Percentiles rank a stretch among this genome's conserved stretches.
Conservation (phyloP, 2,888 invertebrate genomes). For the Calliscelio sp. region DNA sequence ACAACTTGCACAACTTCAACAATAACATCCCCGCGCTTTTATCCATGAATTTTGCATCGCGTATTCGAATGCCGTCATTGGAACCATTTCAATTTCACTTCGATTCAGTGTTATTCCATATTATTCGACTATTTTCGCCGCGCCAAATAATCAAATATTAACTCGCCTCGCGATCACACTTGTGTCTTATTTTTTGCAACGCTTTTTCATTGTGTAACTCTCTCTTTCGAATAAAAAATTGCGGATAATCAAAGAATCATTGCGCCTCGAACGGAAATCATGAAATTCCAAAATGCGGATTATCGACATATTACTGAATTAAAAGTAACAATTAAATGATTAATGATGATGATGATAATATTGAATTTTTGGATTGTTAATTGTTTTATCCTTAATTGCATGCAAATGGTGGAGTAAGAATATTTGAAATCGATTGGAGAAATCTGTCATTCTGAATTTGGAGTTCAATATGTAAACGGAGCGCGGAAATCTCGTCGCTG, state of each 20-base stretch:
- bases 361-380: too few relatives aligned
- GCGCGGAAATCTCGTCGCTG: conserved; percentile 57
- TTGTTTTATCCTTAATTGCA: too few relatives aligned
- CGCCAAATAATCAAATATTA: conserved; percentile 61
- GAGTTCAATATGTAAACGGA: conserved; percentile 54
- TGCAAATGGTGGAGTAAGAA: too few relatives aligned
- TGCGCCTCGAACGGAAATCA: too few relatives aligned
- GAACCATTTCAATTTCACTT: conserved; percentile 60
- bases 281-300: too few relatives aligned
- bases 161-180: conserved; percentile 7
- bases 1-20: conserved; percentile 62
- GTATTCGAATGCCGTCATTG: conserved; percentile 52
- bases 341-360: too few relatives aligned
- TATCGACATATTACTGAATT: too few relatives aligned
- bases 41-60: conserved; percentile 63
- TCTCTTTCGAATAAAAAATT: not conserved
- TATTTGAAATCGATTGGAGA: conserved; percentile 49
- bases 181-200: conserved; percentile 3
- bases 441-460: conserved; percentile 42
- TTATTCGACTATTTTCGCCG: conserved; percentile 46
- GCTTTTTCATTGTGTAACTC: not conserved
- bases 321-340: too few relatives aligned
- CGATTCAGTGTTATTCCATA: conserved; percentile 59
- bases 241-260: not conserved
- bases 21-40: conserved; percentile 60